Conservation (phyloP, 1,140 invertebrate genomes). For the Druon quercuslanigerum region DNA sequence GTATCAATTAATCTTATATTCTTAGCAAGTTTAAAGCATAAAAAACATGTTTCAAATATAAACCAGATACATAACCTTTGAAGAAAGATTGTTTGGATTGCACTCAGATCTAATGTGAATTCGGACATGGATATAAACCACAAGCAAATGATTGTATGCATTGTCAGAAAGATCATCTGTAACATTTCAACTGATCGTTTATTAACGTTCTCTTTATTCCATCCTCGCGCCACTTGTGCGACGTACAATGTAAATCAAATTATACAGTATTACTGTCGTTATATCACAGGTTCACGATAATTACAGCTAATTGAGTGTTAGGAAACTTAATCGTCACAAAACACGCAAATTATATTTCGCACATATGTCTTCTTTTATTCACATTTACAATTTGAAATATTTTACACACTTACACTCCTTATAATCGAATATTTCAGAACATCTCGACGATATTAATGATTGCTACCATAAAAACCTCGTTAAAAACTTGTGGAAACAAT, state of each 20-base stretch:
- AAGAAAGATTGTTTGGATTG: too few species aligned
- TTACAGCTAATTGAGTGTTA: conserved; percentile 58
- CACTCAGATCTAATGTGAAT: too few species aligned
- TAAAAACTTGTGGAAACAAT: conserved; percentile 8
- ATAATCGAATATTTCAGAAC: neutral
- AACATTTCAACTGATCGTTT: conserved; percentile 24
- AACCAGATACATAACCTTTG: too few species aligned
- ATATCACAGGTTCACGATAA: conserved; percentile 59
- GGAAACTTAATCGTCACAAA: conserved; percentile 34
- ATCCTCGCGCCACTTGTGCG: conserved; percentile 39
- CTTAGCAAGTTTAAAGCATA: too few species aligned
- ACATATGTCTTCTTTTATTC: neutral
- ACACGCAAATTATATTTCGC: neutral
- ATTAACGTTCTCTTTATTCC: conserved; percentile 56
- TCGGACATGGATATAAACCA: too few species aligned
- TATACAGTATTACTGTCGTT: conserved; percentile 39
- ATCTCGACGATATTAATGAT: neutral
- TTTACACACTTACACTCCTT: neutral
- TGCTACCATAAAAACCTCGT: neutral
- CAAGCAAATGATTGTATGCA: neutral
- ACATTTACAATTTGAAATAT: neutral
- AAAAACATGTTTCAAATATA: too few species aligned
- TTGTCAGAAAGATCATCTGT: neutral
- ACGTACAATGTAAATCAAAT: conserved; percentile 60
- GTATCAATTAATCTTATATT: too few species aligned